These are phyloP conservation scores for Notolepis coatsorum DNA, from an alignment of 2,797 vertebrate species.

Conservation along the genomic window DNA sequence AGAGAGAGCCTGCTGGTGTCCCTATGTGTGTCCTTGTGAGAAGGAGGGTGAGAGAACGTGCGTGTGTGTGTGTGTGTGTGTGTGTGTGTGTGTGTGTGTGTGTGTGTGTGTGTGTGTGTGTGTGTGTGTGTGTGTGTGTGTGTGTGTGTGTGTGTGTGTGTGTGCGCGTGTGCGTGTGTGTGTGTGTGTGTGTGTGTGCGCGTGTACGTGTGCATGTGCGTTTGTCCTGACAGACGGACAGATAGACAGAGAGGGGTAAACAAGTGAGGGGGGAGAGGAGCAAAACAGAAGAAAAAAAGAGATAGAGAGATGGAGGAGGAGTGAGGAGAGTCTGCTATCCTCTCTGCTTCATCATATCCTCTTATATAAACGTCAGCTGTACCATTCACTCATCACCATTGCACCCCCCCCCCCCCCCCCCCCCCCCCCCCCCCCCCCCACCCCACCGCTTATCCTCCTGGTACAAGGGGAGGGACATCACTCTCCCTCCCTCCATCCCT, in stretches of 20 bases:
- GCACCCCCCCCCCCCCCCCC: slow-evolving; percentile 95
- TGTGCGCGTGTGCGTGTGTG: no score
- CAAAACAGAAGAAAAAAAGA: slow-evolving; percentile 45
- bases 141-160: no score
- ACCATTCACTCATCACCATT: slow-evolving; percentile 99
- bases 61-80: neutral
- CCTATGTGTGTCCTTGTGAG: no score
- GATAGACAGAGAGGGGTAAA: slow-evolving; percentile 69
- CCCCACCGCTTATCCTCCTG: slow-evolving; percentile 99
- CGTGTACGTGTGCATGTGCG: no score
- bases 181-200: no score
- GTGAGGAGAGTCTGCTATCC: slow-evolving; percentile 92
- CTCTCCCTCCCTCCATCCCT: slow-evolving; percentile 62
- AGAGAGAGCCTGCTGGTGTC: slow-evolving; percentile 50
- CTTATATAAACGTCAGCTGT: slow-evolving; percentile 99
- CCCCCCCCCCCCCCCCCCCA: slow-evolving; percentile 75
- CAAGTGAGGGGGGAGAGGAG: slow-evolving; percentile 54
- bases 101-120: no score
- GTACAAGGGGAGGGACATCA: slow-evolving; percentile 90
- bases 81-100: no score
- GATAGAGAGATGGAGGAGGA: slow-evolving; percentile 38
- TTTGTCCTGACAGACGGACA: neutral
- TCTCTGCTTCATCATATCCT: slow-evolving; percentile 99
- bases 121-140: no score
- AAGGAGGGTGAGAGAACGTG: slow-evolving; percentile 38